Evolutionary conservation across 2,888 invertebrate genomes (phyloP).

Genomic region (Mactromeris polynyma): DNA sequence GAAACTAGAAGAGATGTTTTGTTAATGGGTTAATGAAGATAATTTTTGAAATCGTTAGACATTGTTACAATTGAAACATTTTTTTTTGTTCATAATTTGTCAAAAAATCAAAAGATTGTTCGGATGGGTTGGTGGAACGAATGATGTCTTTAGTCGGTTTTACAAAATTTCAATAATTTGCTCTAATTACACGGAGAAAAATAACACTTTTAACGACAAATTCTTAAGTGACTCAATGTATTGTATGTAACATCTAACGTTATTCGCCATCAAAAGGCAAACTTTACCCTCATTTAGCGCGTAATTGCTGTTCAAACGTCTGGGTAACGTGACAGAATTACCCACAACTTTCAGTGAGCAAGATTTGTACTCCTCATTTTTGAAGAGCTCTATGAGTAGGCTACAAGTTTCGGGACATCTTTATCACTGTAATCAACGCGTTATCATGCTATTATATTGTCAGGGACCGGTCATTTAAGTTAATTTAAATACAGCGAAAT

Average conservation of each 20-base stretch:
- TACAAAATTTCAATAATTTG: neutral
- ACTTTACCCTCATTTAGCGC: conserved; percentile 5
- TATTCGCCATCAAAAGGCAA: neutral
- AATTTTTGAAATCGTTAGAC: neutral
- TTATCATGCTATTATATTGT: conserved; percentile 48
- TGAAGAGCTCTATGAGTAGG: conserved; percentile 18
- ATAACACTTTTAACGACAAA: neutral
- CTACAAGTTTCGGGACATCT: conserved; percentile 22
- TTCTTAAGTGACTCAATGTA: conserved; percentile 6
- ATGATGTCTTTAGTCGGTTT: neutral
- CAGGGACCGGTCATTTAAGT: conserved; percentile 46
- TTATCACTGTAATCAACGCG: conserved; percentile 30
- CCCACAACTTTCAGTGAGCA: neutral
- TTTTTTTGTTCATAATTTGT: conserved; percentile 10
- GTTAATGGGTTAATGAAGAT: neutral
- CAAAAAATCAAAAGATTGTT: neutral
- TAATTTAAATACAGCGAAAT: conserved; percentile 44
- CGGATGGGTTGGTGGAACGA: neutral
- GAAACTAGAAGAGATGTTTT: neutral
- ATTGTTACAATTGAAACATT: conserved; percentile 10
- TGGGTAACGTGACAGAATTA: neutral
- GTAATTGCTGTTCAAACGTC: conserved; percentile 12
- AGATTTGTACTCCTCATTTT: neutral
- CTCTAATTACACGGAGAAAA: neutral
- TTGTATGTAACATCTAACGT: conserved; percentile 6